phyloP scores from a whole-genome alignment of 2,113 vertebrate genomes.

The Odocoileus hemionus region DNA sequence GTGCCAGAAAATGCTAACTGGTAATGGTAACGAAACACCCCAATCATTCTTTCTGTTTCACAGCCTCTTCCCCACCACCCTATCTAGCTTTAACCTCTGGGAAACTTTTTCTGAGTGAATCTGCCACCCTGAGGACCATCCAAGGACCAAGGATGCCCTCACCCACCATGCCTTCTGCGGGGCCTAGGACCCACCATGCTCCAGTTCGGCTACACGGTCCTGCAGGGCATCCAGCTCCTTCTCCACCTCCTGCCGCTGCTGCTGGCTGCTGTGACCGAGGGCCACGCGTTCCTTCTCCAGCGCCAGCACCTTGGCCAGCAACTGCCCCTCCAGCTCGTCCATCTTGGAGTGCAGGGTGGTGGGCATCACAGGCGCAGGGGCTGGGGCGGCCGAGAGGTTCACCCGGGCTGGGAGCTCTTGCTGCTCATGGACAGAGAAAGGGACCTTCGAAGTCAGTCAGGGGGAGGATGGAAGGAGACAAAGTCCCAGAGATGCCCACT shows the following conservation, averaged over 20 bases:
- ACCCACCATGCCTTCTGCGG: accelerated
- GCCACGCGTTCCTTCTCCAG: conserved; percentile 92
- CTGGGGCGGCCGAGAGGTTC: conserved; percentile 78
- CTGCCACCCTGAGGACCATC: background rate
- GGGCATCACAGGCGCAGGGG: conserved; percentile 36
- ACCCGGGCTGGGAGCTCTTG: conserved; percentile 87
- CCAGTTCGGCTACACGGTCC: conserved; percentile 89
- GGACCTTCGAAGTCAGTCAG: background rate
- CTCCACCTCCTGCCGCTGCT: conserved; percentile 89
- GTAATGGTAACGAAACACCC: background rate
- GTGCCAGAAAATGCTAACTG: background rate
- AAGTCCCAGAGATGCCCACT: background rate
- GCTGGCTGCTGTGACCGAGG: conserved; percentile 83
- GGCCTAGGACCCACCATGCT: conserved; percentile 86
- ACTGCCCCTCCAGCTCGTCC: conserved; percentile 93
- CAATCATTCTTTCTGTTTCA: too few species aligned
- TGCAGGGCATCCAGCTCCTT: conserved; percentile 89
- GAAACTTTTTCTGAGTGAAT: background rate
- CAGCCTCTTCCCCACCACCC: background rate
- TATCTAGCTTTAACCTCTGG: background rate
- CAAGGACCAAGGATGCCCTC: background rate
- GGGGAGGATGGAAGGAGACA: background rate
- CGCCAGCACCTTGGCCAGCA: conserved; percentile 92
- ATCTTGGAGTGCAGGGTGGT: conserved; percentile 86
- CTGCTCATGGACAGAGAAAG: conserved; percentile 32